Conservation (phyloP, 2,113 vertebrate species). For the Bostrychus sinensis region DNA sequence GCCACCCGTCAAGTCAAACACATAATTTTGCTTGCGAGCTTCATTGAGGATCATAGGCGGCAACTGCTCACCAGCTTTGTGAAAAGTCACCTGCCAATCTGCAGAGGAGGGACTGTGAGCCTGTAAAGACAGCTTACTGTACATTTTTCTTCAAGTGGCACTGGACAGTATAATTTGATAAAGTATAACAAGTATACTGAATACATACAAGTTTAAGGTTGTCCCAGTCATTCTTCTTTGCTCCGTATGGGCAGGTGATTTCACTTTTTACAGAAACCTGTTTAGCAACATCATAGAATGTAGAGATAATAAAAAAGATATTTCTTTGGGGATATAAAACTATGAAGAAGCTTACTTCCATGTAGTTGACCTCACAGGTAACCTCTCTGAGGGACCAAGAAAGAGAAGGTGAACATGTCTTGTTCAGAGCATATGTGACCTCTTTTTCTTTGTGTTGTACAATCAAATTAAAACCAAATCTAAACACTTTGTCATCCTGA, state of each 20-base stretch:
- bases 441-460: conserved; percentile 3
- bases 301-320: not conserved
- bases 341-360: conserved; percentile 60
- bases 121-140: conserved; percentile 1
- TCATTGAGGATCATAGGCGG: conserved; percentile 42
- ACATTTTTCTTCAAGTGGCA: not conserved
- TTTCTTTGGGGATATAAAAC: too few species aligned
- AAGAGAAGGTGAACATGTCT: conserved; percentile 46
- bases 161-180: not conserved
- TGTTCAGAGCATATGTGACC: conserved; percentile 35
- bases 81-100: conserved; percentile 67
- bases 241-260: conserved; percentile 16
- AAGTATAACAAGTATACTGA: too few species aligned
- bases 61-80: conserved; percentile 23
- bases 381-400: conserved; percentile 66
- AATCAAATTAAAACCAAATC: conserved; percentile 60
- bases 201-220: conserved; percentile 42
- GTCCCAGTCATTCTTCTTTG: conserved; percentile 16
- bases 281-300: not conserved
- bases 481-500: conserved; percentile 54
- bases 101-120: conserved; percentile 2
- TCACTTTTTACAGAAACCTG: conserved; percentile 66
- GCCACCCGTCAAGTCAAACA: conserved; percentile 34
- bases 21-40: conserved; percentile 48
- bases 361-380: conserved; percentile 74